Conservation (phyloP, 2,888 invertebrate genomes). For the Choristoneura rosaceana region DNA sequence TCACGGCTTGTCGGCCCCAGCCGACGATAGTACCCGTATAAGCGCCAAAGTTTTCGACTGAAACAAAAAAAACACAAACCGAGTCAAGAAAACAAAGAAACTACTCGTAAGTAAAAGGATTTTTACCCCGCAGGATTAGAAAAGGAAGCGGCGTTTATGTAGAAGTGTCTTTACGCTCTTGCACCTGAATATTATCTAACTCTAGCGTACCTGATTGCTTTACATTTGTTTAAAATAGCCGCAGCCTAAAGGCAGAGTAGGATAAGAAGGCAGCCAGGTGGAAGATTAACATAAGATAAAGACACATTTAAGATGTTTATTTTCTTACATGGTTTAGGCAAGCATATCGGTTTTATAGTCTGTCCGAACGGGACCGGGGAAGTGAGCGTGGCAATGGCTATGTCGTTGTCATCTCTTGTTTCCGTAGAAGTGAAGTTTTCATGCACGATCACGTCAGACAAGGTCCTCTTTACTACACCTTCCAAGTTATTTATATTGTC, state of each 20-base stretch:
- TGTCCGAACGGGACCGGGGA: not conserved
- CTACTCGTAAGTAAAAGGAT: no score
- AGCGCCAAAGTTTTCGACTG: conserved; percentile 75
- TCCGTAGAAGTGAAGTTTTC: not conserved
- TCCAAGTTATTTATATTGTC: not conserved
- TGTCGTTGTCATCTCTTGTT: not conserved
- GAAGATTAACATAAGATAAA: no score
- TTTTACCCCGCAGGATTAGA: no score
- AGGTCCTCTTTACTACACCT: not conserved
- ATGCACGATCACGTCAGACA: not conserved
- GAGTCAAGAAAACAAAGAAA: no score
- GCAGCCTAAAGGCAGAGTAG: no score
- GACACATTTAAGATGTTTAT: not conserved
- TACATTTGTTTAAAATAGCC: no score
- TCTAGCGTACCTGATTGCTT: no score
- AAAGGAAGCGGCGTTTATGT: no score
- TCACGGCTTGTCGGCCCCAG: conserved; percentile 81
- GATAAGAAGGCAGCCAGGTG: no score
- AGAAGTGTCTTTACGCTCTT: no score
- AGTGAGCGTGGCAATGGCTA: not conserved
- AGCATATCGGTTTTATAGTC: conserved; percentile 1
- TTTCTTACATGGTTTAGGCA: conserved; percentile 1
- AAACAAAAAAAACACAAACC: conserved; percentile 26
- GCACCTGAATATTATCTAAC: no score
- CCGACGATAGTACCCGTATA: conserved; percentile 80